Base-by-base conservation (phyloP, 2,113 vertebrate genomes). In the Peromyscus leucopus region DNA sequence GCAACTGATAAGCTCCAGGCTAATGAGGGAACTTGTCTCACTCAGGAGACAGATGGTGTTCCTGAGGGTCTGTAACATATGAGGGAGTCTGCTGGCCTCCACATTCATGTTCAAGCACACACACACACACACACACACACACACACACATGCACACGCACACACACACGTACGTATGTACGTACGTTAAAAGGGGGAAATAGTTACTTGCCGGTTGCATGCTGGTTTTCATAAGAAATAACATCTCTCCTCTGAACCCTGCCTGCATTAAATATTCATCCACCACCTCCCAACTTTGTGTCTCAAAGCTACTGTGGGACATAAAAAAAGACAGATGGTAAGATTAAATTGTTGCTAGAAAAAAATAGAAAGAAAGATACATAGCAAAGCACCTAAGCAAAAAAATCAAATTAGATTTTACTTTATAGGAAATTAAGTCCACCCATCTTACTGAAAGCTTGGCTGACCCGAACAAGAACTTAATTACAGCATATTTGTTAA, bases 161-260 rank as follows among this genome's bases (percentile, higher is more conserved):
- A 10, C 36, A 59, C 57, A 15, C 42, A 42, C 42, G 4, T 42
- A 42, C 42, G 3, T 57, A 83, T 5, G 12, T 24, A 65, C n/a
- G 42, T 42, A n/a, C 28, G 72, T 76, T 92, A 83, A 96, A 94
- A 98, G 96, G 78, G 10, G 95, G 72, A 92, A 97, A 82, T 7
- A 95, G 82, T 51, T 98, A 57, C 36, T 9, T 74, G 97, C 61
- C 61, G 93, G 57, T 94, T 96, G 87, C 74, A 67, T 96, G 89
- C 87, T 93, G 94, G 89, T 96, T 48, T 97, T 97, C 92, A 96
- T 79, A 96, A 46, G 91, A 91, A 95, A 96, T 84, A 71, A 94
- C 57, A 83, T 86, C 88, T 97, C 55, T 97, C 59, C 75, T 97
- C 63, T 24, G 13, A 57, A 89, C 33, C 48, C 42, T 33, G 87